phyloP scores from a whole-genome alignment of 2,113 vertebrate genomes.

The Engystomops pustulosus region DNA sequence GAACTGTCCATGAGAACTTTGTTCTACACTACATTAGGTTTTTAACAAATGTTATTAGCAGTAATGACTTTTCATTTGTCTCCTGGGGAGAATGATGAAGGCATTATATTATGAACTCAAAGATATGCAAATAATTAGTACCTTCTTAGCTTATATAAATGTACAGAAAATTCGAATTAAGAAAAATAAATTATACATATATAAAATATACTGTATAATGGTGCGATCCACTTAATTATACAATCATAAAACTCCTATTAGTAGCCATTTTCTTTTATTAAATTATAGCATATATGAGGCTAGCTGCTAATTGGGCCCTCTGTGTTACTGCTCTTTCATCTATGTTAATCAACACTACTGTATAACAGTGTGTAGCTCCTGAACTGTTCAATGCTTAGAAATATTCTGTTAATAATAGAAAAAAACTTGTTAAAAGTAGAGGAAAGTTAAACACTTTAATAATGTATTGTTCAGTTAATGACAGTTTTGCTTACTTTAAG shows the following conservation, averaged over 20 bases:
- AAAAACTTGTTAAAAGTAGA: too few relatives aligned
- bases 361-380: too few relatives aligned
- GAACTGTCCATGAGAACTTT: not conserved
- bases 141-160: not conserved
- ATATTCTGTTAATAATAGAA: too few relatives aligned
- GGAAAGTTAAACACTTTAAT: too few relatives aligned
- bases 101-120: not conserved
- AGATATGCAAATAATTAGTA: not conserved
- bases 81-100: not conserved
- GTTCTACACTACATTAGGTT: constrained; percentile 12
- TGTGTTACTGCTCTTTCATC: not conserved
- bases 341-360: too few relatives aligned
- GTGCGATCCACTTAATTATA: not conserved
- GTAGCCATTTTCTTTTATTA: not conserved
- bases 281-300: not conserved
- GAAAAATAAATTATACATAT: not conserved
- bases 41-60: constrained; percentile 15
- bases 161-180: too few relatives aligned
- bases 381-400: too few relatives aligned
- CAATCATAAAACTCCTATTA: not conserved
- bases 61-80: not conserved
- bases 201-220: too few relatives aligned
- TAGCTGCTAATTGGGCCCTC: not conserved
- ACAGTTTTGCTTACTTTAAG: too few relatives aligned
- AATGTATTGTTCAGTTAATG: too few relatives aligned